Base-by-base conservation (phyloP, 2,113 vertebrate genomes). In the Pycnonotus jocosus region DNA sequence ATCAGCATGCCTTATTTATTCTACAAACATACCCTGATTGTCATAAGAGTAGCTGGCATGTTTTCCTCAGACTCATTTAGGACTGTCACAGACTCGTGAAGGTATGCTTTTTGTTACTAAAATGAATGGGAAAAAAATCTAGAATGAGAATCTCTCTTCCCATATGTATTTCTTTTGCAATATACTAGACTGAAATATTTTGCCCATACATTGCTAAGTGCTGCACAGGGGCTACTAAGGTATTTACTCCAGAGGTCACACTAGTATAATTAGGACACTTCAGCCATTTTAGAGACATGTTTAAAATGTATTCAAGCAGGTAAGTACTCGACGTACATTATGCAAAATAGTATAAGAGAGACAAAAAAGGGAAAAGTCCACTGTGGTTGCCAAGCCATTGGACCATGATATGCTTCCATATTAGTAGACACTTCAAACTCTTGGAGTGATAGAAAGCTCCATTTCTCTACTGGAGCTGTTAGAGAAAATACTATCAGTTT, bases 301-400 rank as follows among this genome's bases (percentile, higher is more conserved):
- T 54, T 61, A n/a, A 84, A 81, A 80, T 20, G 3, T 25, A 48
- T 48, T 76, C 8, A 30, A 14, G 4, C 9, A 76, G 33, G 11
- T 37, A 37, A 40, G 10, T n/a, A 33, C 24, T 65, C 1, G 0
- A 53, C 0, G 0, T 30, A 16, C 12, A 12, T 40, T 12, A 21
- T 19, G 3, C 7, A 47, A 91, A 86, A 4, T 9, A 58, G 4
- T 3, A 3, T 21, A 44, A 74, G 27, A 7, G 5, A 47, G 20
- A 47, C 1, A 1, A 79, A 61, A 74, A 73, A n/a, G 0, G 27
- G 4, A 48, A 66, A 72, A 64, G 11, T 50, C 8, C 10, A 16
- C 9, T 76, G 58, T 68, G 22, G 11, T 28, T 5, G 0, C 10
- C 6, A 38, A 22, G 33, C 6, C 17, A 11, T 16, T 33, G 20